These are phyloP conservation scores for Cepphus grylle DNA, from an alignment of 2,113 vertebrate species.

Conservation along the genomic window DNA sequence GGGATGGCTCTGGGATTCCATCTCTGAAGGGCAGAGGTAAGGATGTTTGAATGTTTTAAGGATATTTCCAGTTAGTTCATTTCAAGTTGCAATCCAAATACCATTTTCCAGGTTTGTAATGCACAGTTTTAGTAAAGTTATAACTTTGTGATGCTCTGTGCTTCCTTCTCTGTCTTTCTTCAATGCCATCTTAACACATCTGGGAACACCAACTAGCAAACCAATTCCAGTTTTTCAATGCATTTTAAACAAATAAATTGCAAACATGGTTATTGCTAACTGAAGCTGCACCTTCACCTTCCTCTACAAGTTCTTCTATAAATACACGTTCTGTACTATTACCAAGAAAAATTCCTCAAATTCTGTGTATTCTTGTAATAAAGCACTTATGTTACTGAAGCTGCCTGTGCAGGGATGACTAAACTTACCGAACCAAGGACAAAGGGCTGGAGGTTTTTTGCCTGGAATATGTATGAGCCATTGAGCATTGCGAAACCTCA, in stretches of 20 bases:
- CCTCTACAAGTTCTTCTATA: neutral
- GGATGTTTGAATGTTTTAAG: neutral
- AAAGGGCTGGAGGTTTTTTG: neutral
- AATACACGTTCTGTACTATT: neutral
- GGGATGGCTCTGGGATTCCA: neutral
- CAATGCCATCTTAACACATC: neutral
- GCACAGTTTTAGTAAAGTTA: neutral
- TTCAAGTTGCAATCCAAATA: neutral
- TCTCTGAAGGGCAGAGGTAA: neutral
- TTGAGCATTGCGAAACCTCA: neutral
- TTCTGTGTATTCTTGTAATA: neutral
- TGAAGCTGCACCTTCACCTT: neutral
- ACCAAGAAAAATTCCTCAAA: neutral
- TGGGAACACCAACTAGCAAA: neutral
- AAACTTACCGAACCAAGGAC: neutral
- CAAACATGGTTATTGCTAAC: neutral
- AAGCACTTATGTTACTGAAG: neutral
- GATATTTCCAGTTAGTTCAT: neutral
- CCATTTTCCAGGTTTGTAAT: neutral
- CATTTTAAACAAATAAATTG: neutral
- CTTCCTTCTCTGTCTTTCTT: neutral
- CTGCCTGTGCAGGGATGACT: neutral
- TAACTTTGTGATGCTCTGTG: neutral
- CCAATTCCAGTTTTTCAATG: neutral
- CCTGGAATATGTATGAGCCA: neutral